Evolutionary conservation across 2,888 invertebrate genomes (phyloP), one percentile per base, ranked within the genome.

Genomic region (Prenolepis imparis): DNA sequence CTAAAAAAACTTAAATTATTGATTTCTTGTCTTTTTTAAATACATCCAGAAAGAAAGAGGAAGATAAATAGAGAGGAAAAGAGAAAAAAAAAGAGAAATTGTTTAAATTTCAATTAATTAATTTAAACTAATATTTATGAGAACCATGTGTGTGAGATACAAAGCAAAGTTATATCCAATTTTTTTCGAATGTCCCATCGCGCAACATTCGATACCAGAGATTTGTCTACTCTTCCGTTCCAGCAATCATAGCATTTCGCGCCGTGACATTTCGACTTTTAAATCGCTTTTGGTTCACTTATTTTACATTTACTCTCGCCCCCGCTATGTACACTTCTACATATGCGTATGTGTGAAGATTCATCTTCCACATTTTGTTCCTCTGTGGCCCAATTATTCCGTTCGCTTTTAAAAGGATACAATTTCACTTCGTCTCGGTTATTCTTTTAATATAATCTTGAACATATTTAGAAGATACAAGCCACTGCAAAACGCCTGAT

Each of bases 231-330:
- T 72, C 78, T 80, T 80, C 72, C 78, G 44, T 80, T 44, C 44
- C 78, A 72, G 18, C 59, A 44, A 72, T 72, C 78, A 36, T 59
- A 72, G 72, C 78, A 59, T 80, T 77, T 77, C 55, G 67, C 67
- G 41, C 67, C 59, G 15, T 44, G 44, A 57, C 57, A 70, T 80
- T 80, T 44, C 72, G 59, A 80, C 78, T 77, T 77, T 77, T 28
- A 80, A 72, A 80, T 72, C 72, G 59, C 44, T 80, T 80, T 72
- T 80, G 70, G 70, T 80, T 80, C 70, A 59, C 67, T 83, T 87
- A 87, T 84, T 75, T 88, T 87, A 85, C 89, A 88, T 80, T 72
- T 82, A 73, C 67, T 84, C 61, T 55, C 64, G 72, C 70, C 72
- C 72, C 67, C 41, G 82, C 80, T 87, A 87, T 87, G 61, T 87